phyloP scores from a whole-genome alignment of 1,140 invertebrate species.

The Diprion similis region DNA sequence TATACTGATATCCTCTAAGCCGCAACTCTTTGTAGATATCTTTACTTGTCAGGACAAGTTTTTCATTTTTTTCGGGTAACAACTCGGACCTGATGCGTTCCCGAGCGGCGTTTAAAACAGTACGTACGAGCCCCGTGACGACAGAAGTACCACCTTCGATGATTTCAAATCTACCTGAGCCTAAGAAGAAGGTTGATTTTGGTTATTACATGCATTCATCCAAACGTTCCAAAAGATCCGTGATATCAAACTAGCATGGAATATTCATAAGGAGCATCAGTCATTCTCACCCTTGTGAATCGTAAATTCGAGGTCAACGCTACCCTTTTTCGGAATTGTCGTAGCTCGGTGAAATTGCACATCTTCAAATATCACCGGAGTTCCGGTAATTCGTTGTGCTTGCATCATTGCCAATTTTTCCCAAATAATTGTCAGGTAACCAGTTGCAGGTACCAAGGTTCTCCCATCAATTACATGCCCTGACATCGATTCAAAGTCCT shows the following conservation, averaged over 20 bases:
- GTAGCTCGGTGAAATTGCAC: slow-evolving; percentile 85
- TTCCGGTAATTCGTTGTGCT: slow-evolving; percentile 74
- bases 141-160: slow-evolving; percentile 78
- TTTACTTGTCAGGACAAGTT: slow-evolving; percentile 62
- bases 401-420: slow-evolving; percentile 84
- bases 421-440: slow-evolving; percentile 87
- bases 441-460: slow-evolving; percentile 88
- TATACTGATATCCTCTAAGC: slow-evolving; percentile 92
- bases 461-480: slow-evolving; percentile 91
- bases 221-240: neutral
- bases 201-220: neutral
- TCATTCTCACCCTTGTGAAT: slow-evolving; percentile 75
- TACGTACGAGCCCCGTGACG: slow-evolving; percentile 77
- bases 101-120: slow-evolving; percentile 55
- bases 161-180: slow-evolving; percentile 62
- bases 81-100: slow-evolving; percentile 42
- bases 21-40: slow-evolving; percentile 94
- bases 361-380: slow-evolving; percentile 87
- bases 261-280: neutral
- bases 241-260: neutral
- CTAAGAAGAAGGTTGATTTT: slow-evolving; percentile 26
- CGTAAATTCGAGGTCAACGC: slow-evolving; percentile 79
- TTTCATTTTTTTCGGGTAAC: slow-evolving; percentile 28
- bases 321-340: slow-evolving; percentile 73
- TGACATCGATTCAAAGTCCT: slow-evolving; percentile 76